A percentile compares a stretch with the other conserved stretches of the same genome.
phyloP scores from a whole-genome alignment of 2,888 invertebrate genomes.

The Cosmopolites sordidus region DNA sequence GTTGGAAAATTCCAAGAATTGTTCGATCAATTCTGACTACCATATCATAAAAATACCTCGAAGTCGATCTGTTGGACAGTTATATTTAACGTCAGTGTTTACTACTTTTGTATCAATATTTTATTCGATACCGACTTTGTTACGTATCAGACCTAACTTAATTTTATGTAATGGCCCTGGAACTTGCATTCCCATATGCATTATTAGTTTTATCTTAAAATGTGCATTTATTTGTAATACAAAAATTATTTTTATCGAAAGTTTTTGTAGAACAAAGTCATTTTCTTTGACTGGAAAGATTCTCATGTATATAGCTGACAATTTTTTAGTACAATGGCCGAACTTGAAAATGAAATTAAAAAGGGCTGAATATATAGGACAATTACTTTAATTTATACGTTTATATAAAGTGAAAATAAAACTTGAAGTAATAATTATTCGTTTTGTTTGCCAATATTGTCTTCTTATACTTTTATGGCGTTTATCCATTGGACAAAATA shows the following conservation, averaged over 20 bases:
- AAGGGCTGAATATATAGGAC: constrained; percentile 72
- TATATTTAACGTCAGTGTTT: constrained; percentile 71
- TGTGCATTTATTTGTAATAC: constrained; percentile 61
- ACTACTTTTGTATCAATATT: constrained; percentile 73
- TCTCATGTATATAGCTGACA: constrained; percentile 75
- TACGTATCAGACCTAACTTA: constrained; percentile 69
- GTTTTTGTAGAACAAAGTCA: constrained; percentile 86
- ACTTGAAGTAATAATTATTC: too few relatives aligned
- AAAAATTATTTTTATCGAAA: constrained; percentile 88
- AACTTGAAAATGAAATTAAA: constrained; percentile 63
- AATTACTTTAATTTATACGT: constrained; percentile 59
- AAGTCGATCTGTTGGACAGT: constrained; percentile 84
- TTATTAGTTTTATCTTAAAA: constrained; percentile 70
- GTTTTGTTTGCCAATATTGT: too few relatives aligned
- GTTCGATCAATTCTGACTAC: constrained; percentile 43
- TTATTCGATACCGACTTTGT: constrained; percentile 64
- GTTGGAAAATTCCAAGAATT: constrained; percentile 44
- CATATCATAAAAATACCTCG: constrained; percentile 66
- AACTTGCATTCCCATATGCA: constrained; percentile 89
- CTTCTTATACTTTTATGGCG: too few relatives aligned
- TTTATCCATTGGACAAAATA: too few relatives aligned
- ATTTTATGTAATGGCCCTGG: constrained; percentile 94
- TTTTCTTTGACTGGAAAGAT: constrained; percentile 88
- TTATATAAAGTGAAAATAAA: too few relatives aligned
- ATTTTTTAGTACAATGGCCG: constrained; percentile 92